Percentiles rank a stretch among this genome's conserved stretches.
Conservation (phyloP, 2,113 vertebrate species). For the Gracilinanus agilis region DNA sequence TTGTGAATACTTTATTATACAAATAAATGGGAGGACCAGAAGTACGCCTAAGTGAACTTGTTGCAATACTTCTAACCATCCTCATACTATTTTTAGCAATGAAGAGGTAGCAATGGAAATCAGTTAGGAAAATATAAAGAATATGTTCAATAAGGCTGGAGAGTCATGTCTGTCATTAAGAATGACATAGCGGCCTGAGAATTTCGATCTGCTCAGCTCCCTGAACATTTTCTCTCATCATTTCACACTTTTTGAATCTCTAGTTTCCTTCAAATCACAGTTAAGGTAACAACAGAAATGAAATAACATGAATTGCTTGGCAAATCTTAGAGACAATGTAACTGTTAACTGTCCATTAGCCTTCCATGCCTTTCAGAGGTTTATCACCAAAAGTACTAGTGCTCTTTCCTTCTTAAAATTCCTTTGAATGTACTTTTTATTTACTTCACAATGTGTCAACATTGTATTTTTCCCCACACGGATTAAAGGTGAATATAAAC, state of each 20-base stretch:
- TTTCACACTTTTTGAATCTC: background rate
- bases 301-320: background rate
- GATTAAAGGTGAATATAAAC: background rate
- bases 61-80: background rate
- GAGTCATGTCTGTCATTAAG: background rate
- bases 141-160: background rate
- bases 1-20: background rate
- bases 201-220: background rate
- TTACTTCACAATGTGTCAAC: background rate
- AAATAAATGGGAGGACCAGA: background rate
- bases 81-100: background rate
- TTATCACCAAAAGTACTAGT: background rate
- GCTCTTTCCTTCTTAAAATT: background rate
- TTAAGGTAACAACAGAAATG: background rate
- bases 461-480: background rate
- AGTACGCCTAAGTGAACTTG: background rate
- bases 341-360: background rate
- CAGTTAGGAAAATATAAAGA: background rate
- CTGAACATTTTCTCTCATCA: background rate
- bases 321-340: background rate
- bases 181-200: constrained; percentile 13
- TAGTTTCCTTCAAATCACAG: background rate
- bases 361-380: background rate
- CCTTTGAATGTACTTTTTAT: background rate
- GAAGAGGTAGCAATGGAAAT: background rate